phyloP scores from a whole-genome alignment of 2,113 vertebrate genomes.

The Tetrao urogallus region DNA sequence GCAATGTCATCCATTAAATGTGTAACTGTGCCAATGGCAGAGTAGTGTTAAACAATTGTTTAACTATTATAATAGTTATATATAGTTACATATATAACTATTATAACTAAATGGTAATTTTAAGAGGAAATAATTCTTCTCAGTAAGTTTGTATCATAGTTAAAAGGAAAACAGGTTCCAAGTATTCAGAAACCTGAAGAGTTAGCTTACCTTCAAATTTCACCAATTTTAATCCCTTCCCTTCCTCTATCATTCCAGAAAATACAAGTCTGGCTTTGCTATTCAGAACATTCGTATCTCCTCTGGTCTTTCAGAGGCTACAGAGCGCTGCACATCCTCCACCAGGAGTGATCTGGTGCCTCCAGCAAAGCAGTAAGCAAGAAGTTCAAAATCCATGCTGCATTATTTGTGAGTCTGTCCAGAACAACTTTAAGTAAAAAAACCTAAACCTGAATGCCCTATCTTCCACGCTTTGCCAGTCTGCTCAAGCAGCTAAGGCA shows the following conservation, averaged over 20 bases:
- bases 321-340: not conserved
- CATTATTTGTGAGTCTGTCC: not conserved
- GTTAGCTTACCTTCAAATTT: not conserved
- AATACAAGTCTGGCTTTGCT: not conserved
- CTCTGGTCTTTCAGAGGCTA: not conserved
- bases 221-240: not conserved
- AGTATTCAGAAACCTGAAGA: not conserved
- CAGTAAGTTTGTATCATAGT: not conserved
- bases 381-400: not conserved
- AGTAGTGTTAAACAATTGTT: not conserved
- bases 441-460: not conserved
- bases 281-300: not conserved
- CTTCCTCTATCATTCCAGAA: not conserved
- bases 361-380: not conserved
- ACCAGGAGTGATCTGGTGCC: not conserved
- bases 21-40: not conserved
- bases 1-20: not conserved
- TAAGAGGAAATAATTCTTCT: not conserved
- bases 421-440: not conserved
- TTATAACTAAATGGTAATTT: not conserved
- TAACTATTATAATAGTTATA: no score
- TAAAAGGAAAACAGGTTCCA: not conserved
- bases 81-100: no score
- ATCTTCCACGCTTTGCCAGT: not conserved
- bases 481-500: not conserved